Evolutionary conservation across 2,797 vertebrate species (phyloP).

Genomic region (Psittacula echo): DNA sequence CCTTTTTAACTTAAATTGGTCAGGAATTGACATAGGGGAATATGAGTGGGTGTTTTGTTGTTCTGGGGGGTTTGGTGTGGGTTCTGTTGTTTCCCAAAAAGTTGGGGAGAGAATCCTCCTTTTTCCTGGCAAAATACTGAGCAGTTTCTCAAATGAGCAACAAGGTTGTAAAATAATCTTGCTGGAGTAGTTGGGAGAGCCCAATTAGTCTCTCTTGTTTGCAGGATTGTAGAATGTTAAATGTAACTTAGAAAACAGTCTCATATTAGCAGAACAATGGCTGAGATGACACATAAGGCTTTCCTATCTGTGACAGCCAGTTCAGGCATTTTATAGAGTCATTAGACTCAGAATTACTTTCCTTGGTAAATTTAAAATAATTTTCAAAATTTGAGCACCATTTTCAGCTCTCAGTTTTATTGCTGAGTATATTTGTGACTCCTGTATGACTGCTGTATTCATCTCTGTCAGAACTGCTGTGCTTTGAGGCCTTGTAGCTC

Average conservation of each 20-base stretch:
- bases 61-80: not conserved
- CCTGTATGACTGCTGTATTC: not conserved
- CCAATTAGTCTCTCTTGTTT: not conserved
- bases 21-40: not conserved
- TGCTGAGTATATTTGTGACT: not conserved
- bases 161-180: not conserved
- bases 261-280: not conserved
- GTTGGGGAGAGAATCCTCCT: not conserved
- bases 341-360: not conserved
- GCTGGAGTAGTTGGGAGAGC: not conserved
- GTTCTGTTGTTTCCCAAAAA: not conserved
- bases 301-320: not conserved
- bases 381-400: not conserved
- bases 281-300: not conserved
- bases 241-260: not conserved
- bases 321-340: not conserved
- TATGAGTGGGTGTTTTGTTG: not conserved
- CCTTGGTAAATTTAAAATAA: not conserved
- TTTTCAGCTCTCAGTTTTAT: not conserved
- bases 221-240: not conserved
- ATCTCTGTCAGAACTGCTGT: not conserved
- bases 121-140: not conserved
- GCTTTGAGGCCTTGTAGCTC: not conserved
- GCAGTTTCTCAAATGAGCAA: not conserved
- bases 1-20: not conserved